These are phyloP conservation scores for Cephus pygmeus DNA, from an alignment of 2,888 invertebrate genomes.

Conservation along the genomic window DNA sequence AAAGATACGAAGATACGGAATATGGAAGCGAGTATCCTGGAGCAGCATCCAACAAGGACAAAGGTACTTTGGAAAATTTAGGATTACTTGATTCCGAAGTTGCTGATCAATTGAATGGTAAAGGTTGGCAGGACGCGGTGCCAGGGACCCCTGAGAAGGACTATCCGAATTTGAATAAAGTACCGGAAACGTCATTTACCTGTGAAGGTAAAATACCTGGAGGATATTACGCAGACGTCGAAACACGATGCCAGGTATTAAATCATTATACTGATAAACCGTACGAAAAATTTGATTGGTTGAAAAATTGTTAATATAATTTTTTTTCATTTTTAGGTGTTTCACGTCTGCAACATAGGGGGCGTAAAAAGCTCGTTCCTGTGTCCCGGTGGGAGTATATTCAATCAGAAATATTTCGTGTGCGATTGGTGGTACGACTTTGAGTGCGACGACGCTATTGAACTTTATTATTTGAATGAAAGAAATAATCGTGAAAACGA, in stretches of 20 bases:
- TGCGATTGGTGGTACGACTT: conserved; percentile 72
- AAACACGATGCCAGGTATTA: conserved; percentile 66
- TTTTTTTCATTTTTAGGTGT: conserved; percentile 60
- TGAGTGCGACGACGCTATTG: conserved; percentile 60
- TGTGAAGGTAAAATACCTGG: conserved; percentile 64
- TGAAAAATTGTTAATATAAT: background rate
- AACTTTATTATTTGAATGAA: conserved; percentile 42
- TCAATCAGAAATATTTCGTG: conserved; percentile 69
- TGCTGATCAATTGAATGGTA: conserved; percentile 32
- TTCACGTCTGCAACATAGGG: conserved; percentile 67
- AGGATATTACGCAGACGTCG: conserved; percentile 67
- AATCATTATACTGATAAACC: background rate
- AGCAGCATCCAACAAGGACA: background rate
- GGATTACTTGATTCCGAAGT: conserved; percentile 20
- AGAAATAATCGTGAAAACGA: conserved; percentile 21
- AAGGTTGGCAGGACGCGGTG: conserved; percentile 55
- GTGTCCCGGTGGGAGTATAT: conserved; percentile 70
- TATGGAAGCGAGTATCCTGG: background rate
- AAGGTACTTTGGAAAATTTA: conserved; percentile 6
- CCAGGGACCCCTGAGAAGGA: conserved; percentile 66
- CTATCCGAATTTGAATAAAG: conserved; percentile 63
- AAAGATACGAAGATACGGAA: background rate
- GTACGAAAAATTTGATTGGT: background rate
- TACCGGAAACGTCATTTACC: conserved; percentile 66
- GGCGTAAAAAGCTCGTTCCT: conserved; percentile 68